Evolutionary conservation across 2,888 invertebrate species (phyloP).

Genomic region (Strigamia transsilvanica): DNA sequence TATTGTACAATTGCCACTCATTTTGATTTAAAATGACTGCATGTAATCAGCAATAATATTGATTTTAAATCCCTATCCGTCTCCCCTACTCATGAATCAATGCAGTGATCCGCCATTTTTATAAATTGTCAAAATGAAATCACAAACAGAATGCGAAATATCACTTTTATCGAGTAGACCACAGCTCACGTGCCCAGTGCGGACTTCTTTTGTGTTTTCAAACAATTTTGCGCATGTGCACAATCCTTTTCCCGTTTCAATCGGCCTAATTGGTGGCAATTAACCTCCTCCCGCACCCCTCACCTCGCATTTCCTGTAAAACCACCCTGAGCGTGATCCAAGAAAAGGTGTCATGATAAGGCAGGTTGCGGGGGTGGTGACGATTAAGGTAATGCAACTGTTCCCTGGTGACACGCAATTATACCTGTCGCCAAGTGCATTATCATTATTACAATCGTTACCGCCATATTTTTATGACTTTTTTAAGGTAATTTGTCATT

Average conservation of each 20-base stretch:
- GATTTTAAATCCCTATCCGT: not conserved
- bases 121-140: not conserved
- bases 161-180: not conserved
- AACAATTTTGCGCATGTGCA: not conserved
- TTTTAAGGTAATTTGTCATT: not conserved
- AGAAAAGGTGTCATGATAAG: conserved; percentile 36
- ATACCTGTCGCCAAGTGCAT: conserved; percentile 3
- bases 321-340: conserved; percentile 1
- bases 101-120: not conserved
- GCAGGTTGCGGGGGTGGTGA: not conserved
- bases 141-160: no score
- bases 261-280: conserved; percentile 33
- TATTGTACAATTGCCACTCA: not conserved
- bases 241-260: not conserved
- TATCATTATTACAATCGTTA: conserved; percentile 24
- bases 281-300: not conserved
- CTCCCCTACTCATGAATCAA: not conserved
- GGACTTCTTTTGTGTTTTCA: not conserved
- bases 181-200: not conserved
- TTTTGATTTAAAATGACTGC: not conserved
- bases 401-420: conserved; percentile 16
- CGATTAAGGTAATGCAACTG: conserved; percentile 22
- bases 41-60: not conserved
- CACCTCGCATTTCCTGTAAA: conserved; percentile 7
- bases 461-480: not conserved